Percentiles rank a stretch among this genome's conserved stretches.
phyloP scores from a whole-genome alignment of 2,113 vertebrate species.

The Capreolus pygargus region DNA sequence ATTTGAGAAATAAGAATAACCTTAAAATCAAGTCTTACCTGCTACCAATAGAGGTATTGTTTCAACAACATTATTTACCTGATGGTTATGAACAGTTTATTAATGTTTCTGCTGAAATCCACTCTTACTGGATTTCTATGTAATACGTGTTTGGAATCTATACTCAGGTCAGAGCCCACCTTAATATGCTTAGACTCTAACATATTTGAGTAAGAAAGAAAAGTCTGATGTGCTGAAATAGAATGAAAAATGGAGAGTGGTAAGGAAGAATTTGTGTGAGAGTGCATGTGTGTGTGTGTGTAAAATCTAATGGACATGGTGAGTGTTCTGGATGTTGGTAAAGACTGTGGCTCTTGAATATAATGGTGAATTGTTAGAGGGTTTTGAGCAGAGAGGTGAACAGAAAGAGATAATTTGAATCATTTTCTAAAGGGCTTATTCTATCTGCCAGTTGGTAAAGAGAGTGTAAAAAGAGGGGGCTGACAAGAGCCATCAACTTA shows the following conservation, averaged over 20 bases:
- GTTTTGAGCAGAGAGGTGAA: neutral
- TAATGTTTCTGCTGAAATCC: neutral
- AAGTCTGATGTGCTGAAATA: neutral
- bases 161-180: neutral
- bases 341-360: neutral
- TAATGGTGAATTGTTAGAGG: neutral
- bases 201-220: neutral
- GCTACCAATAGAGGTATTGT: neutral
- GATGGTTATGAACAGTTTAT: neutral
- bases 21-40: neutral
- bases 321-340: neutral
- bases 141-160: neutral
- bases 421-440: neutral
- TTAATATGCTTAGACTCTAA: neutral
- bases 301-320: neutral
- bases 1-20: neutral
- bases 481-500: neutral
- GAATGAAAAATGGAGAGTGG: neutral
- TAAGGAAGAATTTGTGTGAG: accelerated
- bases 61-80: neutral
- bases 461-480: neutral
- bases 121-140: neutral
- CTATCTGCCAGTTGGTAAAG: neutral
- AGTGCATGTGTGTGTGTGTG: neutral
- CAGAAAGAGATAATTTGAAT: neutral